These are phyloP conservation scores for Passer domesticus DNA, from an alignment of 2,113 vertebrate species.

Conservation along the genomic window DNA sequence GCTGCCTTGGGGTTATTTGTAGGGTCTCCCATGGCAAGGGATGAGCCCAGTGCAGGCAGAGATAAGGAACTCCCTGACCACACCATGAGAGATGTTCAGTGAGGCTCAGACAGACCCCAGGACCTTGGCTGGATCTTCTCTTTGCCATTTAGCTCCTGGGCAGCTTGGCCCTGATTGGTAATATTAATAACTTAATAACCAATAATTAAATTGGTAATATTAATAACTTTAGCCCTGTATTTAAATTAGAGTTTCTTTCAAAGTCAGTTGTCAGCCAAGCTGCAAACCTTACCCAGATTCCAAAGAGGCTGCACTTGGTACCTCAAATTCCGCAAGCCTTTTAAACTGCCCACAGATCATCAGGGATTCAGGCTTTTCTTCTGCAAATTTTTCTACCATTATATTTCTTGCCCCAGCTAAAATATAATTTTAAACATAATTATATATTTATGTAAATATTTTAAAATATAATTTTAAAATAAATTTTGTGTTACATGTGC, in stretches of 20 bases:
- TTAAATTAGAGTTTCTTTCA: not conserved
- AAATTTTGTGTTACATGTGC: not conserved
- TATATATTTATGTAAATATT: too few species aligned
- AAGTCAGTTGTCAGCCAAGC: not conserved
- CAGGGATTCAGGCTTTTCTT: not conserved
- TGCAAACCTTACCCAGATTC: not conserved
- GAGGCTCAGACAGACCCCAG: not conserved
- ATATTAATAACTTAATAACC: not conserved
- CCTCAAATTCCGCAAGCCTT: not conserved
- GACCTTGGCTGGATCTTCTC: not conserved
- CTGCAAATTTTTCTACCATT: not conserved
- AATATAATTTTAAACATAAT: not conserved
- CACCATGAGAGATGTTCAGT: not conserved
- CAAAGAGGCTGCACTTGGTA: rapidly evolving
- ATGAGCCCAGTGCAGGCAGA: not conserved
- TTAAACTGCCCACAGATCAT: not conserved
- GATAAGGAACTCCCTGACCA: not conserved
- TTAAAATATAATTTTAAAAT: not conserved
- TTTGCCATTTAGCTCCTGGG: not conserved
- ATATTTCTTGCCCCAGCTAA: not conserved
- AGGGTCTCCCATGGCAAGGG: not conserved
- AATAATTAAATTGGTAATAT: not conserved
- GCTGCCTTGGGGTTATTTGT: not conserved
- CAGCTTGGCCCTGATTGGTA: not conserved
- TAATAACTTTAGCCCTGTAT: not conserved